Base-by-base conservation (phyloP, 2,797 vertebrate genomes). In the Melanotaenia pygmaea region DNA sequence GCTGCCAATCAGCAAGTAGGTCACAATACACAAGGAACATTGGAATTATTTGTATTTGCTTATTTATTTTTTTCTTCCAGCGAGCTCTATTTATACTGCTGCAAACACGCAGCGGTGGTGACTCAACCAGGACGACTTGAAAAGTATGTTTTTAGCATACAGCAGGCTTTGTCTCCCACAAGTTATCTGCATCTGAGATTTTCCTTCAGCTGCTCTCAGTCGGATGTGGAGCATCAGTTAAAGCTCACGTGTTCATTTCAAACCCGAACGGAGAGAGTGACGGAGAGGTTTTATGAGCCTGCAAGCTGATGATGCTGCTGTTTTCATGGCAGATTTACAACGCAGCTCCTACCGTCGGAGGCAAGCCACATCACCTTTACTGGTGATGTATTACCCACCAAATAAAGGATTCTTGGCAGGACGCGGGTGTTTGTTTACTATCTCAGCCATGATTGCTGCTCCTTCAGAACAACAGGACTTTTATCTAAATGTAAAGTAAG, bases 91-190 rank as follows among this genome's bases (percentile, higher is more conserved):
- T 91, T 89, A 86, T 92, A 88, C 65, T 45, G 57, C 28, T 56
- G 77, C 72, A 88, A 83, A 83, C 77, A 85, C 67, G 40, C 70
- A 37, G 59, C 13, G 67, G 82, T 11, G 64, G 71, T 89, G 91
- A 93, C 89, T 93, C 91, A 93, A 90, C 80, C 80, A 80, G 89
- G 83, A 59, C 72, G 72, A 90, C 78, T 81, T 90, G 84, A 91
- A 81, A 86, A 89, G 81, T 81, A 64, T 86, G 78, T 80, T 90
- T 72, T 67, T 66, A 81, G 65, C 86, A 58, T 77, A 87, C 73
- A 70, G 74, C 40, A 72, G 67, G 74, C 60, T 1, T 76, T 66
- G 16, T 45, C 43, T 83, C 85, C 89, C 81, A 62, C 62, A 71
- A 85, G 81, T 45, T 45, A 16, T 43, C 13, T 3, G 38, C 38